Base-by-base conservation (phyloP, 2,113 vertebrate genomes). In the Erpornis zantholeuca region DNA sequence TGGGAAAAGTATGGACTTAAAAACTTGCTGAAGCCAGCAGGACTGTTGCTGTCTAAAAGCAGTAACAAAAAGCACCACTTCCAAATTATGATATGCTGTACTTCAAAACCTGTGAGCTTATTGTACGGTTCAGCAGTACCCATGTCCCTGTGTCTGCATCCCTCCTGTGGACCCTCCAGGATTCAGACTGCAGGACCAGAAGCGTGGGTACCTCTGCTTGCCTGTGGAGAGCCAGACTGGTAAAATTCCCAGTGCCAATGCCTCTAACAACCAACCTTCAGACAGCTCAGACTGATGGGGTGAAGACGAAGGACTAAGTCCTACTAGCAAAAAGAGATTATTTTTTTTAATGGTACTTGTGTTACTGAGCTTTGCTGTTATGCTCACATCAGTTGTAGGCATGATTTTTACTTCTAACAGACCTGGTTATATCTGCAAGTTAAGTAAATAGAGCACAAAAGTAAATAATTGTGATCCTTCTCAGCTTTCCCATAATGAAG, bases 71-170 rank as follows among this genome's bases (percentile, higher is more conserved):
- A 69, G 17, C 38, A 85, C 49, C 77, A 19, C 25, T 27, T 78
- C 13, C 29, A 86, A 53, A 25, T 50, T 42, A 27, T 50, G 35
- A 19, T 22, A 69, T 50, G 36, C 29, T 29, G 4, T 31, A 14
- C n/a, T 35, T 77, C 23, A 72, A 56, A 80, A n/a, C 1, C 0
- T 31, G 27, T n/a, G 52, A 57, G 28, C 40, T 79, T 54, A n/a
- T 71, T 28, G n/a, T 28, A 13, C 25, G 40, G 31, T 63, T 78
- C 40, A 40, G 42, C 52, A 38, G 6, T 6, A 31, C 18, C 33
- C 2, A 1, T 31, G 40, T 7, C 2, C 13, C 36, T 11, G 9
- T 27, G 36, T 6, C 2, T 35, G 50, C 64, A 38, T 42, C 35
- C 23, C 35, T 75, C 23, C 42, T 64, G 57, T 47, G 31, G 27